Base-by-base conservation (phyloP, 2,888 invertebrate species). In the Erannis defoliaria region DNA sequence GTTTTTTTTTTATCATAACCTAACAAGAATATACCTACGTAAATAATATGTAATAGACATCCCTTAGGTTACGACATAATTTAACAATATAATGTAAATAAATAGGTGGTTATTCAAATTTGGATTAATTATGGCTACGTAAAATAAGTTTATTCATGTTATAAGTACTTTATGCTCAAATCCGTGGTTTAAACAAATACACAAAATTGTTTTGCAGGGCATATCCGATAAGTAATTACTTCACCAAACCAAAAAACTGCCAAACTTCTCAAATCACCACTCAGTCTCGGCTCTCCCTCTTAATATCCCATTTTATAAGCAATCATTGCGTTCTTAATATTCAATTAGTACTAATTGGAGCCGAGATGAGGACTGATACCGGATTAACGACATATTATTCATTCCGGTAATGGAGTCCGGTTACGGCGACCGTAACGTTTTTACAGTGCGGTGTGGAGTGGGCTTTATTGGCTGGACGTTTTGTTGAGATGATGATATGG, bases 261-360 rank as follows among this genome's bases (percentile, higher is more conserved):
- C 51, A 42, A 51, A 51, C 50, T 62, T 48, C 23, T 48, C 40
- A 45, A 50, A 74, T 72, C 68, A 51, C 59, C 66, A 62, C 74
- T 71, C 68, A 76, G 76, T 80, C 75, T 73, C 61, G 49, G 12
- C 42, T 19, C 37, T 50, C 45, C 54, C 72, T 68, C 64, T 71
- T 70, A 74, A 79, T 80, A 76, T 74, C 64, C 67, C 75, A 75
- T 88, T 90, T 89, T 90, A 89, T 85, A 88, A 80, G 84, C 87
- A 83, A 86, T 86, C 83, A 78, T 85, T 77, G 74, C 72, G 73
- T 76, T 74, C 79, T 88, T 88, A 86, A 89, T 90, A 89, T 89
- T 89, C 88, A 88, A 89, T 90, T 89, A 89, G 79, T 71, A 80
- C 70, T 89, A 88, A 90, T 89, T 86, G 84, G 74, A 67, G 67